Evolutionary conservation across 2,797 vertebrate species (phyloP), one percentile per base, ranked within the genome.

Genomic region (Urophycis tenuis): DNA sequence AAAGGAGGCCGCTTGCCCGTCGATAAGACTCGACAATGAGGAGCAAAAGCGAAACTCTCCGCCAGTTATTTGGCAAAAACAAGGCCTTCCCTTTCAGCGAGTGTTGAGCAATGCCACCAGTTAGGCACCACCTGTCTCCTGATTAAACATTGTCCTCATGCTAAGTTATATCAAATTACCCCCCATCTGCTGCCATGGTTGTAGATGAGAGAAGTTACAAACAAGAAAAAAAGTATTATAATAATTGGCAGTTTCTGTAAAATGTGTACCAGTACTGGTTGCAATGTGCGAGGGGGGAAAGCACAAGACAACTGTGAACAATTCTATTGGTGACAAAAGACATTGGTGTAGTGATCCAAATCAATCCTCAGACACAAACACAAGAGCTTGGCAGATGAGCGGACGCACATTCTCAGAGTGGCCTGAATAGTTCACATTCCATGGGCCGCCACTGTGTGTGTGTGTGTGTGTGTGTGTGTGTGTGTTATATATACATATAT

Each of bases 401-500:
- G 45, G 49, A 79, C 70, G 72, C 80, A 71, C 75, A 70, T 74
- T 81, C 60, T 78, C 35, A 71, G 72, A 74, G 67, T 29, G 32
- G 34, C 53, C 76, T 74, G 81, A 81, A 85, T 87, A 79, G 73
- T 77, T 82, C 49, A 83, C 87, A 92, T 92, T 88, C 88, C 85
- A 85, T 41, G 34, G 41, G 1, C 19, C 75, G 72, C 22, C 0
- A 78, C 71, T n/a, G 67, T 15, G 25, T 69, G 22, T 60, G 49
- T n/a, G 19, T 60, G 49, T 53, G 22, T n/a, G 19, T 70, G 11
- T 70, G 29, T 70, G 10, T 41, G 10, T 41, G 10, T 41, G 10
- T 41, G 3, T 19, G 34, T 73, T 19, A 36, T 73, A 75, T 0
- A 67, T 41, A 75, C 67, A 75, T 77, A 81, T 72, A 79, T 73